Conservation (phyloP, 2,888 invertebrate species). For the Nomada ruficornis region DNA sequence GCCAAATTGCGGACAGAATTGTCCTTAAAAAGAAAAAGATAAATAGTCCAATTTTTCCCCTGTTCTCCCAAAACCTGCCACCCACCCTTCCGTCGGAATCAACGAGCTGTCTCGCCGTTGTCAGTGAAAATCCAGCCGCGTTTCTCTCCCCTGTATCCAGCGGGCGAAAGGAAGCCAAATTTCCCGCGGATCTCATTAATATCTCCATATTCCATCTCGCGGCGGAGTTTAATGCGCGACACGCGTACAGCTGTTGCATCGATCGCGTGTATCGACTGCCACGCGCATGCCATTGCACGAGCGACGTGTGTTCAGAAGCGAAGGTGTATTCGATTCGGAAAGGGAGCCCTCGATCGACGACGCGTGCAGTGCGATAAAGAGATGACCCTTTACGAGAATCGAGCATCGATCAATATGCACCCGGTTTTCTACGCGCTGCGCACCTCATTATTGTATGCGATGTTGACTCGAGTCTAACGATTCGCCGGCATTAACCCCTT, state of each 20-base stretch:
- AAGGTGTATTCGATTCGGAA: constrained; percentile 11
- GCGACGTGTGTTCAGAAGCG: neutral
- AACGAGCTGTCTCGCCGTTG: neutral
- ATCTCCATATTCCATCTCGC: constrained; percentile 18
- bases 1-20: too few relatives aligned
- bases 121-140: neutral
- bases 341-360: neutral
- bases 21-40: too few relatives aligned
- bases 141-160: neutral
- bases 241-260: constrained; percentile 1
- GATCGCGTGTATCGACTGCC: constrained; percentile 9
- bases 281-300: neutral
- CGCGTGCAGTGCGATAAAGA: neutral
- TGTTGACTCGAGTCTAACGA: constrained; percentile 18
- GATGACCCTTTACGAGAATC: neutral
- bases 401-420: constrained; percentile 13
- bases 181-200: constrained; percentile 41
- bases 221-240: neutral
- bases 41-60: too few relatives aligned
- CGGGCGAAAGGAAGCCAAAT: constrained; percentile 12
- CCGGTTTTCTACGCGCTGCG: constrained; percentile 5
- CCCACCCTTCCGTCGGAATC: neutral
- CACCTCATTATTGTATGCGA: constrained; percentile 22
- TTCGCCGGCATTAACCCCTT: neutral
- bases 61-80: too few relatives aligned